Conservation (phyloP, 2,113 vertebrate species). For the Cercocebus atys region DNA sequence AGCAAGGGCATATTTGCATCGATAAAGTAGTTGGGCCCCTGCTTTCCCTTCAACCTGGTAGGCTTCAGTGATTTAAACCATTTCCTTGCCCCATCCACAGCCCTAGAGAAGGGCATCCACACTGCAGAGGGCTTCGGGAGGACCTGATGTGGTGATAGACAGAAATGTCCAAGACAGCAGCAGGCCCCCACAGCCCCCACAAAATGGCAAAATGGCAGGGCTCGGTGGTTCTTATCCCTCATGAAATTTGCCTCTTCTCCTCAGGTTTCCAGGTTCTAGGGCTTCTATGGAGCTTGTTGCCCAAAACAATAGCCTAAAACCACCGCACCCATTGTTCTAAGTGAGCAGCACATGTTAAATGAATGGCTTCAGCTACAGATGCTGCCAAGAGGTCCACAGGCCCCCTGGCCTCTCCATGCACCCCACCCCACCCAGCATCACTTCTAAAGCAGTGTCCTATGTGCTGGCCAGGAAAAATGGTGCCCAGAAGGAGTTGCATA, state of each 20-base stretch:
- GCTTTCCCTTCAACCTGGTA: not conserved
- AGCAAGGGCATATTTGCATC: not conserved
- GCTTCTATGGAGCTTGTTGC: not conserved
- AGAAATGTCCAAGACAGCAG: not conserved
- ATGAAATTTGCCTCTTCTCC: not conserved
- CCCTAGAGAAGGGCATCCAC: not conserved
- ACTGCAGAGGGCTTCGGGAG: accelerated
- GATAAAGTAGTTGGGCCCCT: not conserved
- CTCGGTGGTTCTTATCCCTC: not conserved
- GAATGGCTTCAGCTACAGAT: not conserved
- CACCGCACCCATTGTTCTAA: not conserved
- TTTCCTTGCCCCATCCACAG: not conserved
- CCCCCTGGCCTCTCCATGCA: not conserved
- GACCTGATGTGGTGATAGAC: not conserved
- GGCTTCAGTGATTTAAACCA: not conserved
- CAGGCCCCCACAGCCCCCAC: not conserved
- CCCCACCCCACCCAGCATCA: not conserved
- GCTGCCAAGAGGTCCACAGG: not conserved
- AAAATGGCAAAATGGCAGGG: not conserved
- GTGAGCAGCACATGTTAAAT: not conserved
- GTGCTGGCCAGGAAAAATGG: not conserved
- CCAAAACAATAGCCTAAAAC: not conserved
- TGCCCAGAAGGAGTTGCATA: not conserved
- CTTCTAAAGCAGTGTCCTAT: not conserved
- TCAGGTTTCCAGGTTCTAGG: not conserved